Evolutionary conservation across 2,113 vertebrate genomes (phyloP), one percentile per base, ranked within the genome.

Genomic region (Chaetops frenatus): DNA sequence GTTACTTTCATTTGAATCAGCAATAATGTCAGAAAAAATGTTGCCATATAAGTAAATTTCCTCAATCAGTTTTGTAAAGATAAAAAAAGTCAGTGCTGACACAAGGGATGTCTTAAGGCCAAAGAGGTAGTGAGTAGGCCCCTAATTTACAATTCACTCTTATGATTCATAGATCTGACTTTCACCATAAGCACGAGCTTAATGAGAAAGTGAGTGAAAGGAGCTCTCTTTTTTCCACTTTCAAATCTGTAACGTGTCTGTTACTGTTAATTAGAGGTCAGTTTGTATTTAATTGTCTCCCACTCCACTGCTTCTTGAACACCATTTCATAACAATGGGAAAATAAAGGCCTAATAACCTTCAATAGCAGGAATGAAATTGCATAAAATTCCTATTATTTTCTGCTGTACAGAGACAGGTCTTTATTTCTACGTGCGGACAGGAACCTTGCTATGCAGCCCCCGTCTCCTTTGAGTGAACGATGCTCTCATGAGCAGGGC

Each of bases 401-500:
- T 13, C 81, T 74, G 29, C 38, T 50, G 8, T 71, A 16, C 6
- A 11, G 28, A 23, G 15, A 45, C 21, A 38, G 6, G 8, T 35
- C 22, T 56, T 86, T 58, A 18, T 29, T 61, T 40, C 69, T 73
- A 0, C 0, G 0, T 48, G 62, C 7, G 53, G 40, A 29, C 15
- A 36, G 13, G 51, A 72, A 17, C 23, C n/a, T 69, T 57, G 36
- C 27, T 16, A 2, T 47, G 15, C 28, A 53, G 12, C 12, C n/a
- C 11, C 14, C 4, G 1, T 11, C 28, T 65, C 42, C 38, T 58
- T 50, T 38, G 65, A 9, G 50, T 9, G 35, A 64, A 24, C 12
- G 47, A 25, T 0, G 2, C 67, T 60, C 7, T 21, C 2, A 1
- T 12, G 31, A 51, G 57, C 56, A 54, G 38, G 1, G 0, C 78